Conservation (phyloP, 2,888 invertebrate genomes). For the Dryomyza anilis region DNA sequence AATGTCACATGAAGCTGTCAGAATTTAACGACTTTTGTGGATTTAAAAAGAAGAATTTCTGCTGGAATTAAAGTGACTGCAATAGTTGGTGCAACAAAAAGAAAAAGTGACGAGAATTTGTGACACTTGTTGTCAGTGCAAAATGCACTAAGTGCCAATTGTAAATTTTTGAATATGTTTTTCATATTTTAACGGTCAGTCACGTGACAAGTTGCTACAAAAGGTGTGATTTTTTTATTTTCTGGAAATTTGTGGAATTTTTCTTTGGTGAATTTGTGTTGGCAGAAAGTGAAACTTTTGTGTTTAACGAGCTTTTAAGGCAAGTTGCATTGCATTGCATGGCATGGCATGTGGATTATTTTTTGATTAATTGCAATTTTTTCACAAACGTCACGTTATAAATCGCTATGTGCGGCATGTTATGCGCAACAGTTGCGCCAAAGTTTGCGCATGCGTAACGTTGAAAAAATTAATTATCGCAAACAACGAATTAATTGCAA, state of each 20-base stretch:
- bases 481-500: no score
- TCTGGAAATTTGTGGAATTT: background rate
- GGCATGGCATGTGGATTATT: no score
- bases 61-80: background rate
- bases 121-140: background rate
- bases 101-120: no score
- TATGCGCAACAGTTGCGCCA: no score
- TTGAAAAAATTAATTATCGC: background rate
- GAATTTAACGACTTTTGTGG: slow-evolving; percentile 22
- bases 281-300: slow-evolving; percentile 18
- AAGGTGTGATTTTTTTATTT: background rate
- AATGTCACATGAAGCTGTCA: background rate
- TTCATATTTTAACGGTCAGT: background rate
- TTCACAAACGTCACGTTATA: no score
- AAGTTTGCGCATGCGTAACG: slow-evolving; percentile 13
- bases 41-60: background rate
- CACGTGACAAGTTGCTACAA: slow-evolving; percentile 5
- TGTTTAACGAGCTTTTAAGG: slow-evolving; percentile 7
- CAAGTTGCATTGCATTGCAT: background rate
- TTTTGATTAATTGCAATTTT: no score
- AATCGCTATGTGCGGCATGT: no score
- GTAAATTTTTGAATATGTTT: background rate
- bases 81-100: background rate
- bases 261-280: background rate
- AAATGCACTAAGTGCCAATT: background rate